These are phyloP conservation scores for Porites lutea DNA, from an alignment of 64 coral and sea anemone genomes.

Conservation along the genomic window DNA sequence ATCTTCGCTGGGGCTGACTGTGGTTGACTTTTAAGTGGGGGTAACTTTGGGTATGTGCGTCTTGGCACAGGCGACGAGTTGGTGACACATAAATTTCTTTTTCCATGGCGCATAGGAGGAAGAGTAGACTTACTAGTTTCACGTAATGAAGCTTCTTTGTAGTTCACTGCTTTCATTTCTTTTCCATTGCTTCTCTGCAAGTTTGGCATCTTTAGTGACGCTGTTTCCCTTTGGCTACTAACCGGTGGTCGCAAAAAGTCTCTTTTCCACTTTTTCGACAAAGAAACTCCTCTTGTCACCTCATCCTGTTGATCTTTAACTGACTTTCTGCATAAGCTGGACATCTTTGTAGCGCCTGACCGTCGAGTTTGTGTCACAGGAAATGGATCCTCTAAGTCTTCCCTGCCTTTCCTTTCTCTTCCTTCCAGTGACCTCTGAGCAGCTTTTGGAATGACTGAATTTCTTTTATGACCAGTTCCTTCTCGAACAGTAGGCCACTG, in stretches of 20 bases:
- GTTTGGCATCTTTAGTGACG: neutral
- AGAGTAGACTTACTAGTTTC: no score
- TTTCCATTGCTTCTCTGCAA: neutral
- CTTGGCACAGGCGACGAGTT: neutral
- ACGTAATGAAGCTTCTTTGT: no score
- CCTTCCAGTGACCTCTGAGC: neutral
- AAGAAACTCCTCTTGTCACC: neutral
- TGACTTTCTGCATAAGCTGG: neutral
- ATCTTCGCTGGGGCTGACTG: neutral
- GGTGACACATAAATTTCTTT: neutral
- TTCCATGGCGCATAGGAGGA: neutral
- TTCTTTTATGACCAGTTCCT: neutral
- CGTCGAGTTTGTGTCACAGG: neutral
- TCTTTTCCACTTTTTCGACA: neutral
- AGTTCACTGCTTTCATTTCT: neutral
- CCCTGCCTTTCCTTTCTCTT: neutral
- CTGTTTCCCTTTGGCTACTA: neutral
- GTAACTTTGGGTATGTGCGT: neutral
- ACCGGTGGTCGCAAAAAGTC: neutral
- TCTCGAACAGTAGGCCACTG: neutral
- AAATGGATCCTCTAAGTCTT: neutral
- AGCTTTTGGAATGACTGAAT: neutral
- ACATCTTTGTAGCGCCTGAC: neutral
- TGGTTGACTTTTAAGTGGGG: neutral
- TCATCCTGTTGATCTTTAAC: neutral